Evolutionary conservation across 37 sponge, comb jelly and placozoan species (phyloP), one percentile per base, ranked within the genome.

Genomic region (Axinella damicornis): DNA sequence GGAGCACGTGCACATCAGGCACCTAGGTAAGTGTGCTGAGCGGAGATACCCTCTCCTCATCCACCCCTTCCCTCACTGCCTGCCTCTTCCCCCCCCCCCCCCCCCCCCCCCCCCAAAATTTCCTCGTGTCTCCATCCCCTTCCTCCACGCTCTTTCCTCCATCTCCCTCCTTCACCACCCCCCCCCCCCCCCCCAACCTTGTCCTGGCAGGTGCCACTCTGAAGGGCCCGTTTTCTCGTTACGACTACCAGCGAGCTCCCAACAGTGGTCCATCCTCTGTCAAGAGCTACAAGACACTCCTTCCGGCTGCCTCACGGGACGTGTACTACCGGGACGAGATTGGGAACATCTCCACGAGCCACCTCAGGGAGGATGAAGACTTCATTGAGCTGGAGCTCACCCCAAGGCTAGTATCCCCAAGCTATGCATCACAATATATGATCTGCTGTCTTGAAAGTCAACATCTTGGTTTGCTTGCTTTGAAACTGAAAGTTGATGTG

Each of bases 271-370:
- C 69, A 0, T 74, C 92, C 0, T 69, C 95, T 6, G 89, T 98
- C 41, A 91, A 84, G 75, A 77, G 81, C 65, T 98, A 82, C 83
- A 91, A 84, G 69, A 94, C 96, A 35, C 22, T 98, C n/a, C 84
- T 98, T 1, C 99, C 99, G 22, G 96, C 99, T 41, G 77, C 96
- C 17, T 92, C 96, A 58, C 34, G 38, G 5, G 96, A 98, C 79
- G 95, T 96, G 55, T 98, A 98, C 76, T 98, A 98, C 71, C 69
- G 99, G 22, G 99, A 98, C 69, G 99, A 96, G 71, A 98, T 98
- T 62, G 99, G 99, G 0, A 98, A 98, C 87, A 98, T 98, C 20
- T 98, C 99, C 22, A 98, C 99, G 28, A 87, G 89, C 19, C 83
- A 98, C 78, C 71, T 94, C 56, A 70, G 89, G 58, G 91, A 90